These are phyloP conservation scores for Catharus bicknelli DNA, from an alignment of 2,113 vertebrate genomes.

Conservation along the genomic window DNA sequence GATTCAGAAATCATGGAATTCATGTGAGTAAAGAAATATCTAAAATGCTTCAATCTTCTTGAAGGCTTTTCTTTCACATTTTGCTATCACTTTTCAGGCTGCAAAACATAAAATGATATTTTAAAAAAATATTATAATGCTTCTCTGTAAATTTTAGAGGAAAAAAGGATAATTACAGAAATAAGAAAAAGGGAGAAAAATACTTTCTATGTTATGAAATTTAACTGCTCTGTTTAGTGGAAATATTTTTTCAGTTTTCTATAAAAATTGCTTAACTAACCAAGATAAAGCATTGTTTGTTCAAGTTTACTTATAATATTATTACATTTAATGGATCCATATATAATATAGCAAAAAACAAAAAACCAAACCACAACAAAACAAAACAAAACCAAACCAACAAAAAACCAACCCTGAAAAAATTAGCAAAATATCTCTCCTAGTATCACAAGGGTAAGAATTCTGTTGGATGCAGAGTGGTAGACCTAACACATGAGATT, in stretches of 20 bases:
- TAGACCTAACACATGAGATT: neutral
- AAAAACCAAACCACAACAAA: neutral
- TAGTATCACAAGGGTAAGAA: neutral
- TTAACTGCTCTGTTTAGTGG: neutral
- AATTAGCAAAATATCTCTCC: fast-evolving
- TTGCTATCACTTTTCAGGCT: neutral
- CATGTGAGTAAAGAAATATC: neutral
- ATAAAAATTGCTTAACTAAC: neutral
- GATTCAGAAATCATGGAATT: neutral
- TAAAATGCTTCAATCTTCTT: neutral
- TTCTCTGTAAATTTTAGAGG: neutral
- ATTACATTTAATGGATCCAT: neutral
- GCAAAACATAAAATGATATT: neutral
- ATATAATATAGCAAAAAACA: neutral
- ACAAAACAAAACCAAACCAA: too few species aligned
- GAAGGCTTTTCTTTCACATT: neutral
- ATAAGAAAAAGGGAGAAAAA: neutral
- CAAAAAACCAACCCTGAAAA: too few species aligned
- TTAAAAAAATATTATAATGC: neutral
- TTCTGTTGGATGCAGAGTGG: neutral
- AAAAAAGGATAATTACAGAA: neutral
- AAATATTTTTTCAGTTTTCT: neutral
- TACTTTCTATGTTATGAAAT: neutral
- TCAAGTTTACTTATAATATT: neutral
- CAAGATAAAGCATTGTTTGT: neutral